Percentiles rank a stretch among this genome's conserved stretches.
These are phyloP conservation scores for Lagopus leucura DNA, from an alignment of 2,113 vertebrate species.

Conservation along the genomic window DNA sequence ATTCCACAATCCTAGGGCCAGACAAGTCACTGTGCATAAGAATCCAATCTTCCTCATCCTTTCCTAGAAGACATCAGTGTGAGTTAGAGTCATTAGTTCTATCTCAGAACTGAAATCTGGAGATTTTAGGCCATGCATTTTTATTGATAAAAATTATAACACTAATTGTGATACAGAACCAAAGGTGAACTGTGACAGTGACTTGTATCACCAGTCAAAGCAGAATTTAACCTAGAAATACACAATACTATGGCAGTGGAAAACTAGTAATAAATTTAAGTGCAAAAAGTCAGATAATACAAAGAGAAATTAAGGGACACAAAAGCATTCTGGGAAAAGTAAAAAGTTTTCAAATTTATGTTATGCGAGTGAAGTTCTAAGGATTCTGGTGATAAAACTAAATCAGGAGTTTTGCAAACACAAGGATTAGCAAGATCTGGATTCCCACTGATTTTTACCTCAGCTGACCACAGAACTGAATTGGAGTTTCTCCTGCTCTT, in stretches of 20 bases:
- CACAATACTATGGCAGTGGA: fast-evolving
- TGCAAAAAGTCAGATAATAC: background rate
- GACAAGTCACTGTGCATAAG: background rate
- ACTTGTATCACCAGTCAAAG: background rate
- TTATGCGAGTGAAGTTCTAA: background rate
- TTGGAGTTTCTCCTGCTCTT: background rate
- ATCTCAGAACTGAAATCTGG: background rate
- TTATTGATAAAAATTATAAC: background rate
- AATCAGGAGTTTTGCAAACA: background rate
- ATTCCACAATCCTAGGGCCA: background rate
- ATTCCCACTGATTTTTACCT: background rate
- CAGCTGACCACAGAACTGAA: background rate
- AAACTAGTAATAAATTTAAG: background rate
- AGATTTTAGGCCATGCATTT: background rate
- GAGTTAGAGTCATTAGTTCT: background rate
- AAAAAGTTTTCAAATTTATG: background rate
- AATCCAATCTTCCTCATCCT: background rate
- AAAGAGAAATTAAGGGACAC: background rate
- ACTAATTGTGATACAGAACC: background rate
- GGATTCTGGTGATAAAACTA: background rate
- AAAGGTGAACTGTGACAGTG: background rate
- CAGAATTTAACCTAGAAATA: background rate
- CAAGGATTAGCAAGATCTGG: background rate
- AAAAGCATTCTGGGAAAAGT: background rate
- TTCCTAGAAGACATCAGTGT: background rate